These are phyloP conservation scores for Marasmarcha lunaedactyla DNA, from an alignment of 2,888 invertebrate species.

Conservation along the genomic window DNA sequence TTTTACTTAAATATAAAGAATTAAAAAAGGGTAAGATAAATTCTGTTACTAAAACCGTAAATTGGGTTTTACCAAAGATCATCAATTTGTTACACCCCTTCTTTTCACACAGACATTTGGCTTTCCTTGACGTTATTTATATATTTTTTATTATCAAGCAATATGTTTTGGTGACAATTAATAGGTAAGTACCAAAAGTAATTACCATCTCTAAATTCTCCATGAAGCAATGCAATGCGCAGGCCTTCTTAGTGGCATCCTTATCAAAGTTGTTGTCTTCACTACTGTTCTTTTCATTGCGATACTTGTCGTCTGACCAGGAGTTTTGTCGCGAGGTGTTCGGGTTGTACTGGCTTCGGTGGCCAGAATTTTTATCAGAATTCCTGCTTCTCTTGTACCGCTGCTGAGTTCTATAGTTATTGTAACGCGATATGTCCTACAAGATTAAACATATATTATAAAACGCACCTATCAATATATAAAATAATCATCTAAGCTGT, in stretches of 20 bases:
- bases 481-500: not conserved
- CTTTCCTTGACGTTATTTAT: no score
- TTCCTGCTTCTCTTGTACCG: conserved; percentile 42
- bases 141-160: no score
- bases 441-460: not conserved
- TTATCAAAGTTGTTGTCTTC: conserved; percentile 28
- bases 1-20: not conserved
- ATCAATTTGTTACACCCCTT: no score
- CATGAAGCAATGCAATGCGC: conserved; percentile 78
- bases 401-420: conserved; percentile 26
- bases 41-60: no score
- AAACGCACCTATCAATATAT: not conserved
- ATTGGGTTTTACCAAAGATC: no score
- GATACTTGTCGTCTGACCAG: conserved; percentile 22
- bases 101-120: no score
- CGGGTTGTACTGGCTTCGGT: conserved; percentile 56
- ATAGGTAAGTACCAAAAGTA: no score
- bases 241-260: conserved; percentile 39
- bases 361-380: conserved; percentile 42
- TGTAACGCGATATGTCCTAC: conserved; percentile 27
- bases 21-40: no score
- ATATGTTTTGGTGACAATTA: no score
- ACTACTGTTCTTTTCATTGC: conserved; percentile 30
- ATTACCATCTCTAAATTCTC: conserved; percentile 76
- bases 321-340: conserved; percentile 28